These are phyloP conservation scores for Anhinga rufa DNA, from an alignment of 2,113 vertebrate genomes.

Conservation along the genomic window DNA sequence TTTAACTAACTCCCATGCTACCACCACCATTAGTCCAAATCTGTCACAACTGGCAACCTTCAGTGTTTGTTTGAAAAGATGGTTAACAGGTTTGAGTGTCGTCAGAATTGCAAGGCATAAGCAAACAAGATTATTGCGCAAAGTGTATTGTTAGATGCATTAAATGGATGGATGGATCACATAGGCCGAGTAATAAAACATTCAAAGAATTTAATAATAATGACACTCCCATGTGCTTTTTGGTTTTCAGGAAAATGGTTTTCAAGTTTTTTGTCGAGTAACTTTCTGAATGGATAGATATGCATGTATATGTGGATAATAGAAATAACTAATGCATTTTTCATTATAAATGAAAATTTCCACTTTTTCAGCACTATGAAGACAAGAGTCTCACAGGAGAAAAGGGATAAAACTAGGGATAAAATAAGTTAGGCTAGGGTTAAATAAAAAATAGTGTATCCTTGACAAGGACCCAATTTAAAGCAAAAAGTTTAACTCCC, in stretches of 20 bases:
- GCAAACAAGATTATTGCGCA: conserved; percentile 29
- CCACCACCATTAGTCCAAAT: conserved; percentile 68
- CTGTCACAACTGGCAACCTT: conserved; percentile 77
- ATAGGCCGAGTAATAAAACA: not conserved
- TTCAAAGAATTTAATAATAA: not conserved
- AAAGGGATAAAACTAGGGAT: not conserved
- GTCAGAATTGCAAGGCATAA: conserved; percentile 38
- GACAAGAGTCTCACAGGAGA: not conserved
- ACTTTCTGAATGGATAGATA: not conserved
- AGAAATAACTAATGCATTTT: not conserved
- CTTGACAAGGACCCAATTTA: conserved; percentile 49
- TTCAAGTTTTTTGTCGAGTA: not conserved
- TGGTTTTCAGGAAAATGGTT: not conserved
- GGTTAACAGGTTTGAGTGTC: conserved; percentile 49
- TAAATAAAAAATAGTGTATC: conserved; percentile 40
- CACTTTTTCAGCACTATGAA: not conserved
- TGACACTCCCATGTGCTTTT: not conserved
- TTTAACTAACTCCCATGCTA: conserved; percentile 63
- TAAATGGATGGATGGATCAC: not conserved
- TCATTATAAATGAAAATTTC: not conserved
- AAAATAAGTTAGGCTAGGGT: conserved; percentile 12
- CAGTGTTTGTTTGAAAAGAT: conserved; percentile 65
- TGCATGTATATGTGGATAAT: not conserved
- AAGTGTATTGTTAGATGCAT: not conserved
- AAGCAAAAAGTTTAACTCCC: conserved; percentile 55